Base-by-base conservation (phyloP, 2,888 invertebrate species). In the Eubasilissa splendida region DNA sequence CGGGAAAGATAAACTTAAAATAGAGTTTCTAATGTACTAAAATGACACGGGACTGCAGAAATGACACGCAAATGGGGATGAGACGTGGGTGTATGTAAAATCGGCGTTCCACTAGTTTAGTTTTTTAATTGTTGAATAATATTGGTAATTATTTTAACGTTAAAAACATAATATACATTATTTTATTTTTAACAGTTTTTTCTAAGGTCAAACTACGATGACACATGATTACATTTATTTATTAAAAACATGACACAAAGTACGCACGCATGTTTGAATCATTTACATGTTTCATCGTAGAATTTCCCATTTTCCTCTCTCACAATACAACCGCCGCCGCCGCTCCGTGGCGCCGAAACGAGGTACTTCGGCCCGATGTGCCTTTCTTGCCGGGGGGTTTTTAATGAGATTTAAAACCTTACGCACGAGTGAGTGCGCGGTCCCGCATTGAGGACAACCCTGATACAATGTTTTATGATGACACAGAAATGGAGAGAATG, bases 401-500 rank as follows among this genome's bases (percentile, higher is more conserved):
- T 84, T 84, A 84, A 84, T 81, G 83, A 84, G 83, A 84, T 84
- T 84, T 84, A 84, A 84, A 84, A 84, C 81, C 76, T 81, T 80
- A 82, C 83, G 83, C 83, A 82, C 76, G 82, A 76, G 73, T 60
- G 82, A 77, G 42, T 42, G 42, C 77, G 53, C 66, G 78, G 58
- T 52, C 65, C 73, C 71, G 65, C 52, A 79, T 80, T 76, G 75
- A 73, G 56, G 76, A 33, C 76, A 52, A 53, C 65, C 50, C 59
- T 56, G 79, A 73, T 79, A 79, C 79, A 79, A 79, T 79, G 79
- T 79, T 79, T 79, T 79, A 79, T 79, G 79, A 79, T 79, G 73
- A 79, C 79, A 79, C 79, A 77, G 66, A 79, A 59, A 79, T 42
- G 59, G 31, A 59, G 60, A 60, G 60, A 59, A 22, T 22, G 60